Percentiles rank a stretch among this genome's conserved stretches.
These are phyloP conservation scores for Cotesia glomerata DNA, from an alignment of 1,140 invertebrate genomes.

Conservation along the genomic window DNA sequence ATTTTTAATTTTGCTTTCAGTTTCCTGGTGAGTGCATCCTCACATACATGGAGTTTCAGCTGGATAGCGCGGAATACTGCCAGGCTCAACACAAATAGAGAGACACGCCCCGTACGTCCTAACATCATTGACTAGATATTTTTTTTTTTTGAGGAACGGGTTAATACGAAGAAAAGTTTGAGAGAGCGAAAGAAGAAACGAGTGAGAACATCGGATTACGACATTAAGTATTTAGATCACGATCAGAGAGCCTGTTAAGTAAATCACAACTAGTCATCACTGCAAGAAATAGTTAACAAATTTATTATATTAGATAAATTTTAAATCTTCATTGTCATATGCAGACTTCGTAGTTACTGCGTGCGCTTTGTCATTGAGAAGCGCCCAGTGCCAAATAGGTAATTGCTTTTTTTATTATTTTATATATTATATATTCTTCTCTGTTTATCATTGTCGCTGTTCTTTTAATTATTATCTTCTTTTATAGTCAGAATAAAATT, in stretches of 20 bases:
- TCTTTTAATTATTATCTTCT: too few species aligned
- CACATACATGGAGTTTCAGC: constrained; percentile 97
- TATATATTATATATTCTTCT: too few species aligned
- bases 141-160: constrained; percentile 13
- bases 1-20: constrained; percentile 55
- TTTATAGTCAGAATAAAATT: too few species aligned
- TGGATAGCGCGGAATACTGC: constrained; percentile 94
- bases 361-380: constrained; percentile 47
- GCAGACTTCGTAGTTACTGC: constrained; percentile 54
- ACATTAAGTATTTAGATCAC: constrained; percentile 44
- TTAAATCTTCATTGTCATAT: constrained; percentile 52
- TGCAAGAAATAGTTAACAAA: constrained; percentile 53
- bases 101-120: constrained; percentile 43
- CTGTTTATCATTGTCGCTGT: too few species aligned
- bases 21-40: constrained; percentile 72
- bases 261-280: constrained; percentile 58
- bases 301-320: constrained; percentile 49
- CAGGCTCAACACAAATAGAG: constrained; percentile 95
- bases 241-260: constrained; percentile 36
- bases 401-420: constrained; percentile 1
- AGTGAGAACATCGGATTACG: neutral
- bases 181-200: constrained; percentile 6
- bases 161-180: constrained; percentile 3
- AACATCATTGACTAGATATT: constrained; percentile 39
- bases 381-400: constrained; percentile 60